Evolutionary conservation across 1,140 invertebrate species (phyloP), one percentile per base, ranked within the genome.

Genomic region (Sitobion miscanthi): DNA sequence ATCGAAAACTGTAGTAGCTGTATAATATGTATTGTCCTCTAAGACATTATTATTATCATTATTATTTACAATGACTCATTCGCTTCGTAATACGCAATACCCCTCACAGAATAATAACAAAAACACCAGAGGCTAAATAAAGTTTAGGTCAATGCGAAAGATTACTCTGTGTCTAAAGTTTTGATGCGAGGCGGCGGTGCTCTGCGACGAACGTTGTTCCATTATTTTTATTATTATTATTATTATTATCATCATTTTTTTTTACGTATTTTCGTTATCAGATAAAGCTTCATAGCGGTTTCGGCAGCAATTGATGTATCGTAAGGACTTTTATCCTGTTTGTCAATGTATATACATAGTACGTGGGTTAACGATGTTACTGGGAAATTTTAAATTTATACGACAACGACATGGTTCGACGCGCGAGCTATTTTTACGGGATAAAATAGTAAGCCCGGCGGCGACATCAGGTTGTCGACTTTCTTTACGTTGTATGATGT

Each of bases 171-270:
- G 62, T 85, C 38, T 85, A 85, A 85, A 85, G 83, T 85, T 77
- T 4, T 77, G 62, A 77, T 77, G 30, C 62, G 14, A n/a, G n/a
- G 62, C 14, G n/a, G 11, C 11, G 30, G 62, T 69, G 62, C 11
- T 30, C 62, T 69, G 30, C 62, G 11, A 69, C 11, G 82, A 42
- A 9, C 82, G 20, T 83, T 83, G 35, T 83, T 42, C 38, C 35
- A 38, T 83, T 83, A 83, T 83, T 83, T 35, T 83, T 83, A 83
- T 83, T 83, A 38, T 23, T 83, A 38, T 83, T 38, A 69, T 69
- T 69, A 69, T 69, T 42, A 42, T 42, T 42, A 2, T 42, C 3
- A 42, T 42, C 3, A 2, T 69, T 69, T 69, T 69, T 62, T 62
- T 62, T 25, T 17, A 8, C 11, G 30, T 69, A 69, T 69, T 69